Conservation (phyloP, 2,113 vertebrate genomes). For the Cervus canadensis region DNA sequence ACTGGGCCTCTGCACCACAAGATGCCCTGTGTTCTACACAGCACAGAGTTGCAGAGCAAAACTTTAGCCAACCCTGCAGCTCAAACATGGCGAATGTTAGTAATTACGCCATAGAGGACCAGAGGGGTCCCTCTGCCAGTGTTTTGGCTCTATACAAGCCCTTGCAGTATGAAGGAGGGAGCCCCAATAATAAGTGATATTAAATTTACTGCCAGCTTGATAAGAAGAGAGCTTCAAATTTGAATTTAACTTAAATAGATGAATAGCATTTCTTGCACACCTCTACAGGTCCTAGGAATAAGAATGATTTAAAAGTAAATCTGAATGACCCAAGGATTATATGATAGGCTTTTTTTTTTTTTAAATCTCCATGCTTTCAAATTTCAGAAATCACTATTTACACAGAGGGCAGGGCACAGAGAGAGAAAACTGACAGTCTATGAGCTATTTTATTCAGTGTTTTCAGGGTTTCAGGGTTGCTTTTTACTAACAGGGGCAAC, state of each 20-base stretch:
- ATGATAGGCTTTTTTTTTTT: background rate
- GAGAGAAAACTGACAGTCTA: background rate
- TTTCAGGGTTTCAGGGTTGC: background rate
- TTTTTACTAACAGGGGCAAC: background rate
- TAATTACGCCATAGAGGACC: background rate
- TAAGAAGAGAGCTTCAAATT: background rate
- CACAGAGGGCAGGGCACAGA: background rate
- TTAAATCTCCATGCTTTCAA: background rate
- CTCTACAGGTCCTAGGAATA: background rate
- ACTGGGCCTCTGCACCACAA: background rate
- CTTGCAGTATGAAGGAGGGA: background rate
- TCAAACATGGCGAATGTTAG: background rate
- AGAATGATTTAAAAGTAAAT: background rate
- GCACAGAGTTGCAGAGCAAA: background rate
- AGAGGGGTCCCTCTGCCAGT: background rate
- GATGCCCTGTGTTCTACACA: background rate
- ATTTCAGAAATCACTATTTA: conserved; percentile 22
- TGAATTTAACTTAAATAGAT: background rate
- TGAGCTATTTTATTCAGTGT: background rate
- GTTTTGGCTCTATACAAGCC: background rate
- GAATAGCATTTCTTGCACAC: background rate
- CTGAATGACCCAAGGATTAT: background rate
- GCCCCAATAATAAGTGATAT: background rate
- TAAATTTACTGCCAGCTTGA: background rate
- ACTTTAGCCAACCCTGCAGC: background rate